Evolutionary conservation across 2,888 invertebrate genomes (phyloP), one percentile per base, ranked within the genome.

Genomic region (Apocheima hispidaria): DNA sequence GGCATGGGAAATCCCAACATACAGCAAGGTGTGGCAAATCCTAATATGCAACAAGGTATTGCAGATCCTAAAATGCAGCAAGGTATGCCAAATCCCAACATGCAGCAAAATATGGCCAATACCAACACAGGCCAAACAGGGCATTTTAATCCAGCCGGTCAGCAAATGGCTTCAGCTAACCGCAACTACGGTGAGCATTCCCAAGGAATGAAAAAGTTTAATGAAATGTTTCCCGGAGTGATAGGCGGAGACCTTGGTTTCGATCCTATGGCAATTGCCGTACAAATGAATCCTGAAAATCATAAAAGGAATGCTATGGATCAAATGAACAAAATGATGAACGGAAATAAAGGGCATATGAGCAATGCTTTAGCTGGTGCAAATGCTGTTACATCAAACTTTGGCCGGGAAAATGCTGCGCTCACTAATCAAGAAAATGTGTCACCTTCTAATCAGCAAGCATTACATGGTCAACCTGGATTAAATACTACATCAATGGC

Each of bases 221-320:
- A 90, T 52, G 82, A 90, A 72, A 88, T 90, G 85, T 91, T 92
- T 62, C 90, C 92, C 33, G 90, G 88, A 18, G 83, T 88, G 7
- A 83, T 80, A 20, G 77, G 74, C 12, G 83, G 81, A 18, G 86
- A 90, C 60, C 76, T 92, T 55, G 86, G 86, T 30, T 92, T 90
- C 61, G 91, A 92, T 72, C 92, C 92, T 2, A 92, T 92, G 92
- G 78, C 86, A 35, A 87, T 92, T 63, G 92, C 92, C 9, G 81
- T 92, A 69, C 90, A 92, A 74, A 90, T 92, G 90, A 92, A 92
- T 72, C 92, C 92, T 48, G 85, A 84, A 35, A 92, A 92, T 65
- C 84, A 87, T 50, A 79, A 89, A 66, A 76, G 75, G 57, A 73
- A 75, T 18, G 88, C 88, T 38, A 82, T 88, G 72, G 69, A 84